Base-by-base conservation (phyloP, 2,888 invertebrate species). In the Lithophane socia region DNA sequence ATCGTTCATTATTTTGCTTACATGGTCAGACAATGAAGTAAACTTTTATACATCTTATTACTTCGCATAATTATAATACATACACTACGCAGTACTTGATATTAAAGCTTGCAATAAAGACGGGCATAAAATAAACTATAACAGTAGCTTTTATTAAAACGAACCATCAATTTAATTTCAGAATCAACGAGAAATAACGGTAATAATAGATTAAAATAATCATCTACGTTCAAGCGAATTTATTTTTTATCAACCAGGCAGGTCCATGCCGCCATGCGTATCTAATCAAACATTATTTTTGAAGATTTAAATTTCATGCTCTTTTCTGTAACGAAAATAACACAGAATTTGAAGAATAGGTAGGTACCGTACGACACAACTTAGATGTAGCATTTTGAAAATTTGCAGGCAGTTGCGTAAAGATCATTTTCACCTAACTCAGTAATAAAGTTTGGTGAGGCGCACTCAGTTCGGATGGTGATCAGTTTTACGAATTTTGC, bases 161-260 rank as follows among this genome's bases (percentile, higher is more conserved):
- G 0, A 58, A 75, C 42, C 12, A 60, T 58, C 68, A 63, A 24
- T 37, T 16, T 69, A 54, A 16, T 73, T 58, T 73, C 18, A 49
- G 24, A 73, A 58, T 73, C 73, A 49, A 18, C 9, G 24, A 75
- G 42, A 86, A 64, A 64, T 82, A 85, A 84, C 85, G 66, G 82
- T 87, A 70, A 73, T 63, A 80, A 70, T 70, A 82, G 78, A 87
- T 87, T 81, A 71, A 83, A 85, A 81, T 78, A 65, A 68, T 85
- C 60, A 76, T 80, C 70, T 73, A 37, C 29, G 66, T 72, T 77
- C 67, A 74, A 85, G 61, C 65, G 66, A 84, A 82, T 87, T 77
- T 74, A n/a, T 83, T 87, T 86, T 87, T 85, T 85, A 75, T 58
- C 44, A 70, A 69, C 24, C 12, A 16, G 5, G 0, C 54, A 70